A percentile compares a stretch with the other conserved stretches of the same genome.
These are phyloP conservation scores for Hesperia comma DNA, from an alignment of 2,888 invertebrate species.

Conservation along the genomic window DNA sequence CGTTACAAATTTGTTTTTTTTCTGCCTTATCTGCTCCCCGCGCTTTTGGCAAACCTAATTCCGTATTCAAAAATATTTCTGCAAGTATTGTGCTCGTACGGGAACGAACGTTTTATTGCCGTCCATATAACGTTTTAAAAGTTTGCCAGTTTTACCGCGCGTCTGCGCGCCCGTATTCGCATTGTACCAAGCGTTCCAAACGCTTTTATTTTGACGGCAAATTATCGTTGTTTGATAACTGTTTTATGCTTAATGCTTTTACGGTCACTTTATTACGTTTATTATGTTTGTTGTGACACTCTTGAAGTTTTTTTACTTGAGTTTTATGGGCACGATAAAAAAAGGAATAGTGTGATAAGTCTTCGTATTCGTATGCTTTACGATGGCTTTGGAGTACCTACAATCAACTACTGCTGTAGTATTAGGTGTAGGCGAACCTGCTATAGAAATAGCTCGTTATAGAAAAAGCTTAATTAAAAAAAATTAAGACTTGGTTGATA, in stretches of 20 bases:
- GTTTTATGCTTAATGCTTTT: conserved; percentile 60
- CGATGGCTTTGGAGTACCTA: conserved; percentile 3
- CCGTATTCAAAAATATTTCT: conserved; percentile 84
- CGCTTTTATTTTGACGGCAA: conserved; percentile 62
- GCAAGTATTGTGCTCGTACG: conserved; percentile 83
- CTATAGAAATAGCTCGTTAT: too few species aligned
- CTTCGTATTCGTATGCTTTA: conserved; percentile 17
- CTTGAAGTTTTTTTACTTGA: conserved; percentile 37
- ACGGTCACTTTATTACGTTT: conserved; percentile 52
- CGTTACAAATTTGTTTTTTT: conserved; percentile 85
- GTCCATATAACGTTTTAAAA: conserved; percentile 83
- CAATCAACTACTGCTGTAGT: neutral
- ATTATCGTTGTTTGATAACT: conserved; percentile 76
- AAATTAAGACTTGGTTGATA: too few species aligned
- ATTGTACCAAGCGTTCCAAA: conserved; percentile 55
- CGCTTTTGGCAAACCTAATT: conserved; percentile 83
- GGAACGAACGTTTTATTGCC: conserved; percentile 80
- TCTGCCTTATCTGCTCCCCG: conserved; percentile 82
- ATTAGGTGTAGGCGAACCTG: too few species aligned
- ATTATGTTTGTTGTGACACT: conserved; percentile 45
- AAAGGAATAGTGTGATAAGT: conserved; percentile 31
- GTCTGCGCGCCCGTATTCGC: conserved; percentile 56
- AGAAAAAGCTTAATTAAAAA: too few species aligned
- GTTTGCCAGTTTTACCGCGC: conserved; percentile 76
- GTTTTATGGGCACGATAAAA: conserved; percentile 37